These are phyloP conservation scores for Cactoblastis cactorum DNA, from an alignment of 2,888 invertebrate genomes.

Conservation along the genomic window DNA sequence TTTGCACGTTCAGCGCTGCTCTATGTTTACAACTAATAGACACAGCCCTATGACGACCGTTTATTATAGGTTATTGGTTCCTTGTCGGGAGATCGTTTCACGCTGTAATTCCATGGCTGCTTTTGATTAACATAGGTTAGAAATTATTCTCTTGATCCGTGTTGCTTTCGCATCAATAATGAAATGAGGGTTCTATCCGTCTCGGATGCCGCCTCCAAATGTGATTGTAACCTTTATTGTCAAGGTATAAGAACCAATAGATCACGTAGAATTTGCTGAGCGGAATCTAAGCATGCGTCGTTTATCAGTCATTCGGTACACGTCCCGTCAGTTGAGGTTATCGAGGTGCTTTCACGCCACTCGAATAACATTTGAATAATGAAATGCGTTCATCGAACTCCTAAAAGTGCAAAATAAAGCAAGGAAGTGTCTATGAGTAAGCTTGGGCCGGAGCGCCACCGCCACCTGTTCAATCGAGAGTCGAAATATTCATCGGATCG, in stretches of 20 bases:
- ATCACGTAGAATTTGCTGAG: conserved; percentile 29
- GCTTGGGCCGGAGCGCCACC: conserved; percentile 28
- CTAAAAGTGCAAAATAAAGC: conserved; percentile 60
- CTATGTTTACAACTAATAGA: conserved; percentile 34
- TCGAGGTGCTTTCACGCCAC: conserved; percentile 70
- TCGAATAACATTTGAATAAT: conserved; percentile 74
- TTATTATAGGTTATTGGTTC: conserved; percentile 26
- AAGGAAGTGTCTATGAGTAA: conserved; percentile 32
- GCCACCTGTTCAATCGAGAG: conserved; percentile 57
- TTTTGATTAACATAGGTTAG: conserved; percentile 46
- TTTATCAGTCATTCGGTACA: conserved; percentile 61
- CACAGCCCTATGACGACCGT: conserved; percentile 27
- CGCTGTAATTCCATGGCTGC: conserved; percentile 40
- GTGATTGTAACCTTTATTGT: conserved; percentile 42
- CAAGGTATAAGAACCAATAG: conserved; percentile 36
- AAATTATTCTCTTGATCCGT: conserved; percentile 36
- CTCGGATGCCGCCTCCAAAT: conserved; percentile 31
- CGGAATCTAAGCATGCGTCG: conserved; percentile 40
- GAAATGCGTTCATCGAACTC: conserved; percentile 66
- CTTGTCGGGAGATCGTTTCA: conserved; percentile 25
- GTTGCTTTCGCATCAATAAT: conserved; percentile 50
- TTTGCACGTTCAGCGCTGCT: conserved; percentile 34
- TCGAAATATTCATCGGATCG: conserved; percentile 54
- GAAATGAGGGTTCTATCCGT: conserved; percentile 40
- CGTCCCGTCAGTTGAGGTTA: conserved; percentile 60